These are phyloP conservation scores for Formica exsecta DNA, from an alignment of 1,140 invertebrate genomes.

Conservation along the genomic window DNA sequence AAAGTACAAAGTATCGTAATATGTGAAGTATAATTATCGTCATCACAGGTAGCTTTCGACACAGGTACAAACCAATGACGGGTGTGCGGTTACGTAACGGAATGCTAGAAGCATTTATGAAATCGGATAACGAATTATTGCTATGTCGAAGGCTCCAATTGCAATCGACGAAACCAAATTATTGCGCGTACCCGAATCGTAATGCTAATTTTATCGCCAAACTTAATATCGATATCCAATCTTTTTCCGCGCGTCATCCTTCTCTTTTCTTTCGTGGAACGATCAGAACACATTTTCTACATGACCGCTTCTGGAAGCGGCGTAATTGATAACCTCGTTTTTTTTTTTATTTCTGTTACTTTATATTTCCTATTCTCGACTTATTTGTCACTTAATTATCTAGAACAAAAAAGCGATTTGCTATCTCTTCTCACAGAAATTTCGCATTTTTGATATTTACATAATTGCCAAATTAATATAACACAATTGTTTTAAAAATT, in stretches of 20 bases:
- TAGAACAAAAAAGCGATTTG: constrained; percentile 50
- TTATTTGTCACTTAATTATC: constrained; percentile 66
- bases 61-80: constrained; percentile 50
- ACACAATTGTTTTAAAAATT: neutral
- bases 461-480: neutral
- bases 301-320: constrained; percentile 41
- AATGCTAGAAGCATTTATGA: constrained; percentile 64
- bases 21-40: constrained; percentile 64
- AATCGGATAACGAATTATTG: constrained; percentile 63
- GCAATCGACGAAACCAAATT: constrained; percentile 72
- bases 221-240: constrained; percentile 39
- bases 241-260: neutral
- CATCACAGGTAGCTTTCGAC: constrained; percentile 45
- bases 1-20: constrained; percentile 63
- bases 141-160: constrained; percentile 59
- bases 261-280: neutral
- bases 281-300: constrained; percentile 68
- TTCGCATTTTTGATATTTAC: neutral
- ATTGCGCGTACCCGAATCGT: constrained; percentile 67
- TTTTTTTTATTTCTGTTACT: constrained; percentile 53
- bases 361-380: constrained; percentile 41
- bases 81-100: constrained; percentile 47
- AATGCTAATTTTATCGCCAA: constrained; percentile 62
- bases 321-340: constrained; percentile 74
- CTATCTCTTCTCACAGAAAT: constrained; percentile 21